Base-by-base conservation (phyloP, 2,113 vertebrate genomes). In the Phocoena phocoena region DNA sequence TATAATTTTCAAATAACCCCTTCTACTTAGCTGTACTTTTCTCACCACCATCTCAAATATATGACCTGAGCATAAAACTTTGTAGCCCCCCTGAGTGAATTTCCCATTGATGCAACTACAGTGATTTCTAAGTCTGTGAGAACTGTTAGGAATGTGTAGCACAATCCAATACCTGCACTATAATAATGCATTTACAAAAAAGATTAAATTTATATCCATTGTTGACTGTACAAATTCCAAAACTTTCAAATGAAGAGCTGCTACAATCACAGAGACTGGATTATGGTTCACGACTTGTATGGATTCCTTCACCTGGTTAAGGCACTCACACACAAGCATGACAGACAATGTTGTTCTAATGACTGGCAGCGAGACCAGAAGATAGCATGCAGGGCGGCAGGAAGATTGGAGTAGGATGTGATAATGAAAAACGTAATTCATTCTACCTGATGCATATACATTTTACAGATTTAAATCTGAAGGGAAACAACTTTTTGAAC, bases 401-500 rank as follows among this genome's bases (percentile, higher is more conserved):
- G 53, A 58, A 63, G 68, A 53, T 5, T 2, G 44, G 74, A 50
- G 15, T 31, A 11, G 36, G 31, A 41, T 41, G 63, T 0, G 1
- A 67, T 18, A 26, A 53, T 25, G 79, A 88, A 94, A 92, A 90
- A 21, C 10, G 13, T 11, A 41, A 70, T 71, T 81, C 26, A 81
- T 50, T 65, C 89, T 84, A 17, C 65, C 36, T 20, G 5, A 73
- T 74, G n/a, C 4, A 15, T 21, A 44, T 10, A 50, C 3, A 23
- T 23, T 89, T 88, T 8, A 18, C 2, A 73, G 55, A 82, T 63
- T 89, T 91, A 92, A 91, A 74, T 86, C 10, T 28, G 82, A 91
- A 97, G 36, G 55, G 60, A 79, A 91, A 47, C 50, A 91, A 60
- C 68, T 86, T 77, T 95, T 81, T 71, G 8, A 92, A 90, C 41